A percentile compares a stretch with the other conserved stretches of the same genome.
phyloP scores from a whole-genome alignment of 2,888 invertebrate genomes.

The Dynastes maya region DNA sequence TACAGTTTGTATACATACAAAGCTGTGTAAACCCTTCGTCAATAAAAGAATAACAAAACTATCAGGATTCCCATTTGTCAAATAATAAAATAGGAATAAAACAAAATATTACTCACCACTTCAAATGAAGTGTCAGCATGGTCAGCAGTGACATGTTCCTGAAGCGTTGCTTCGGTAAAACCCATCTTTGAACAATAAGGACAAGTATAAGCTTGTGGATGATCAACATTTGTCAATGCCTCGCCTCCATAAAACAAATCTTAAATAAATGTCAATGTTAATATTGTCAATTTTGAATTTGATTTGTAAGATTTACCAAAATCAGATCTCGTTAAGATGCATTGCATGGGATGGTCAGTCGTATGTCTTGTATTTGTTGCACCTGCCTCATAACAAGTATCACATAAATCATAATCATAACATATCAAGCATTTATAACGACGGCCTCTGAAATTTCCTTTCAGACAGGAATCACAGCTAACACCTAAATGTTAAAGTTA shows the following conservation, averaged over 20 bases:
- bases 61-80: too few relatives aligned
- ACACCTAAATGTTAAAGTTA: conserved; percentile 82
- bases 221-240: conserved; percentile 89
- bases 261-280: conserved; percentile 67
- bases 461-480: conserved; percentile 99
- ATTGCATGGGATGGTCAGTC: conserved; percentile 98
- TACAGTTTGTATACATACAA: too few relatives aligned
- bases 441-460: conserved; percentile 97
- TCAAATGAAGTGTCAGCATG: conserved; percentile 94
- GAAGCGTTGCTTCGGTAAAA: conserved; percentile 91
- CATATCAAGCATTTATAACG: conserved; percentile 99
- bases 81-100: too few relatives aligned
- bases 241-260: conserved; percentile 98
- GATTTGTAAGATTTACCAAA: conserved; percentile 78
- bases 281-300: conserved; percentile 5
- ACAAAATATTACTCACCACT: conserved; percentile 76
- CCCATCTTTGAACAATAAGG: conserved; percentile 98
- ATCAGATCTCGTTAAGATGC: conserved; percentile 96
- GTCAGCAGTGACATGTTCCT: conserved; percentile 92
- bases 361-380: conserved; percentile 94
- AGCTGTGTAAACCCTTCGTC: too few relatives aligned
- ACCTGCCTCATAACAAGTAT: conserved; percentile 94
- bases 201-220: conserved; percentile 97
- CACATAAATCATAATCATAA: conserved; percentile 99
- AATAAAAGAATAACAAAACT: too few relatives aligned